Conservation (phyloP, 1,140 invertebrate genomes). For the Bemisia tabaci region DNA sequence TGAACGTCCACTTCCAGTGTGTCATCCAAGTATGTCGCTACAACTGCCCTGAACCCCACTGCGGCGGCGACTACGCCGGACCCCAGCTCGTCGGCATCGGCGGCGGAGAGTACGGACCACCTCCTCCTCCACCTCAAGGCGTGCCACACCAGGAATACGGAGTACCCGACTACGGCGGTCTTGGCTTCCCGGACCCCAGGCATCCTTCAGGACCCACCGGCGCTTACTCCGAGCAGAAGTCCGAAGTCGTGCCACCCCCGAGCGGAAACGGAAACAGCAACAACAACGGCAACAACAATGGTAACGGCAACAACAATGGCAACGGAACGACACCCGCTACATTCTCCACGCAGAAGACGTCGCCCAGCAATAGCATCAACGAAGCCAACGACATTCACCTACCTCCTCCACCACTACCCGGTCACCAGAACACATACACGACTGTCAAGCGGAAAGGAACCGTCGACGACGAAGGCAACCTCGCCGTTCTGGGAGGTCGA, state of each 20-base stretch:
- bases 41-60: conserved; percentile 64
- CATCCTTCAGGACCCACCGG: conserved; percentile 65
- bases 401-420: conserved; percentile 64
- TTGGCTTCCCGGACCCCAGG: conserved; percentile 45
- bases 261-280: conserved; percentile 33
- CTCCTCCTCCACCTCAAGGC: conserved; percentile 17
- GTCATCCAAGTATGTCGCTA: conserved; percentile 89
- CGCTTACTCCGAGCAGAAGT: conserved; percentile 65
- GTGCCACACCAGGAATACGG: conserved; percentile 50
- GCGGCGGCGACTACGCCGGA: not conserved
- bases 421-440: conserved; percentile 53
- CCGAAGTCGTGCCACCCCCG: conserved; percentile 61
- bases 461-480: conserved; percentile 52
- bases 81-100: conserved; percentile 33
- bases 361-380: conserved; percentile 6
- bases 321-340: conserved; percentile 35
- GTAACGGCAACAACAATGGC: conserved; percentile 25
- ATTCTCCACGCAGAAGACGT: conserved; percentile 39
- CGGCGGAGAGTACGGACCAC: conserved; percentile 21
- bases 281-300: conserved; percentile 25
- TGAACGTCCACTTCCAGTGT: conserved; percentile 94
- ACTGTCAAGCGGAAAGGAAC: conserved; percentile 70
- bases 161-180: conserved; percentile 22
- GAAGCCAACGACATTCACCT: conserved; percentile 48
- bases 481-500: conserved; percentile 59